phyloP scores from a whole-genome alignment of 2,113 vertebrate species.

The Forbesichthys agassizii region DNA sequence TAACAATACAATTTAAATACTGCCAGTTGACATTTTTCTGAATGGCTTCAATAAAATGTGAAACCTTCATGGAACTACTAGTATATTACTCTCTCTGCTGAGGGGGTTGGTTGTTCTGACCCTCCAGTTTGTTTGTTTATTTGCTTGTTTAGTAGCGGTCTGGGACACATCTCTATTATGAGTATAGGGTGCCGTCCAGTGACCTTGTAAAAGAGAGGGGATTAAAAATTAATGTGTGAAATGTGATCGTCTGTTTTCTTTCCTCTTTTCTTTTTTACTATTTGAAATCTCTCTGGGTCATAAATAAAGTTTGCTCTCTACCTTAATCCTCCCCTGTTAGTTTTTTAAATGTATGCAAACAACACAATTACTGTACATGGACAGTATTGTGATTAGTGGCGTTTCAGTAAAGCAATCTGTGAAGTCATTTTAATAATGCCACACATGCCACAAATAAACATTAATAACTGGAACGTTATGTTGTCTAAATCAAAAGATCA shows the following conservation, averaged over 20 bases:
- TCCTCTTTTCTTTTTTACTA: conserved; percentile 15
- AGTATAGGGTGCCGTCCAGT: conserved; percentile 51
- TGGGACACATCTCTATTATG: conserved; percentile 20
- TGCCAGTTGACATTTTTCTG: background rate
- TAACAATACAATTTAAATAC: background rate
- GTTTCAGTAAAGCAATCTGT: conserved; percentile 45
- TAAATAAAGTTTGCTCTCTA: conserved; percentile 25
- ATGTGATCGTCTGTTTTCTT: conserved; percentile 41
- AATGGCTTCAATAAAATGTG: background rate
- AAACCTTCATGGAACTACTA: background rate
- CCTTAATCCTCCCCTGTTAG: background rate
- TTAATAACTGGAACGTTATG: background rate
- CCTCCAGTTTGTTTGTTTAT: conserved; percentile 28
- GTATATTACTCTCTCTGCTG: conserved; percentile 24
- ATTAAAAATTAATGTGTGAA: conserved; percentile 68
- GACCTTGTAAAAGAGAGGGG: conserved; percentile 67
- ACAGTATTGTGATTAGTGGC: conserved; percentile 11
- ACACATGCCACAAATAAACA: conserved; percentile 4
- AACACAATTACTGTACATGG: background rate
- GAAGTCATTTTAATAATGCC: conserved; percentile 22
- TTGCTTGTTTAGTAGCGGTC: conserved; percentile 30
- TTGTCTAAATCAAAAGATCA: background rate
- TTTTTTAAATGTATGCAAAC: too few relatives aligned
- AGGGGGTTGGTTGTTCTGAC: background rate
- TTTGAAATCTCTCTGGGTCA: conserved; percentile 28